Percentiles rank a stretch among this genome's conserved stretches.
These are phyloP conservation scores for Adelognathus sp. DNA, from an alignment of 2,888 invertebrate species.

Conservation along the genomic window DNA sequence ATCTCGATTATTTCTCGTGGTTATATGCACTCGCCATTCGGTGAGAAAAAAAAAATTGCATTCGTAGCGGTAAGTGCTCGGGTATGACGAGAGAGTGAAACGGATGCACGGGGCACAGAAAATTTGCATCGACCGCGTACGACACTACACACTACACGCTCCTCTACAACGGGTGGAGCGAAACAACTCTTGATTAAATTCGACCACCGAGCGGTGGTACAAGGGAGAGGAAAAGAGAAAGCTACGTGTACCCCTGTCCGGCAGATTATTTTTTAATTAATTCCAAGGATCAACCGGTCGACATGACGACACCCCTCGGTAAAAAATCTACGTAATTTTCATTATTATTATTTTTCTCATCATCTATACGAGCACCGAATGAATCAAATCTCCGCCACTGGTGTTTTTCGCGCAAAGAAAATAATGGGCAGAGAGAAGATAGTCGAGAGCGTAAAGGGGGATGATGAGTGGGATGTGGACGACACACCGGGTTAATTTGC, in stretches of 20 bases:
- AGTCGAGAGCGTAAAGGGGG: not conserved
- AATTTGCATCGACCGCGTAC: conserved; percentile 40
- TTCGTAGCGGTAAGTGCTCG: conserved; percentile 15
- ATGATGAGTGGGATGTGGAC: not conserved
- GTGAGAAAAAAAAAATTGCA: not conserved
- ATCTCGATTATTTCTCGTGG: conserved; percentile 24
- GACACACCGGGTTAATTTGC: conserved; percentile 16
- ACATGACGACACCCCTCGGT: conserved; percentile 29
- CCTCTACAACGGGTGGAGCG: conserved; percentile 18
- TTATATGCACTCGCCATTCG: not conserved
- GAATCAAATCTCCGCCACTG: conserved; percentile 36
- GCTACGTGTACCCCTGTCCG: conserved; percentile 7
- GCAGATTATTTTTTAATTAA: conserved; percentile 57
- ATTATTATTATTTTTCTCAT: conserved; percentile 14
- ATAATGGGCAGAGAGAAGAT: not conserved
- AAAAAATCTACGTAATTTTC: conserved; percentile 36
- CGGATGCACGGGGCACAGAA: not conserved
- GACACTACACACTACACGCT: not conserved
- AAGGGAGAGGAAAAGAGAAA: not conserved
- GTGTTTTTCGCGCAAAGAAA: not conserved
- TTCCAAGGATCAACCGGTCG: conserved; percentile 41
- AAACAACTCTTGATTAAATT: conserved; percentile 59
- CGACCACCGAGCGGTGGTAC: conserved; percentile 23
- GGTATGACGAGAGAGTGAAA: not conserved
- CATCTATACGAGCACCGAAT: conserved; percentile 2